These are phyloP conservation scores for Drosophila flavopinicola DNA, from an alignment of 2,888 invertebrate genomes.

Conservation along the genomic window DNA sequence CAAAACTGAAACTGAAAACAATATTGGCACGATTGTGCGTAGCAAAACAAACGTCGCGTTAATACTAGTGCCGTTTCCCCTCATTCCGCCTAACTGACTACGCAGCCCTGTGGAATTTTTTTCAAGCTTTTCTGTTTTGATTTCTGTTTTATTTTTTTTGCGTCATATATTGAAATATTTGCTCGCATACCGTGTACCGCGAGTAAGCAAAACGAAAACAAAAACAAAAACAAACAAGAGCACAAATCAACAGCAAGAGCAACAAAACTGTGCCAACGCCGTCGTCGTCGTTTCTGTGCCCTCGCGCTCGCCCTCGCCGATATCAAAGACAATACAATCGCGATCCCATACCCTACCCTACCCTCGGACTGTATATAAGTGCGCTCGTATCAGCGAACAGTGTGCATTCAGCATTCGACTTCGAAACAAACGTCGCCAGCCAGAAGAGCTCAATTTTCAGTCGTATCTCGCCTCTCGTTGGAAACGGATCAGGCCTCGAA, in stretches of 20 bases:
- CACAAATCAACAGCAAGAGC: slow-evolving; percentile 14
- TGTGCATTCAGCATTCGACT: slow-evolving; percentile 59
- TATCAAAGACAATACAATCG: slow-evolving; percentile 60
- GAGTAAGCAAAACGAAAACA: slow-evolving; percentile 23
- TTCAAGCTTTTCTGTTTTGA: slow-evolving; percentile 60
- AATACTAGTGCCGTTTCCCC: slow-evolving; percentile 17
- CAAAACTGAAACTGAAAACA: slow-evolving; percentile 3
- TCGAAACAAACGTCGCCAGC: slow-evolving; percentile 32
- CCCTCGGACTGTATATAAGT: slow-evolving; percentile 41
- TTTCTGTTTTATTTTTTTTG: too few species aligned
- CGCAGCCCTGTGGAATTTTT: slow-evolving; percentile 56
- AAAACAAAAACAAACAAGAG: slow-evolving; percentile 9
- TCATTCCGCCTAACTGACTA: slow-evolving; percentile 3
- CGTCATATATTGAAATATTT: slow-evolving; percentile 66
- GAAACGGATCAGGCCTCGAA: slow-evolving; percentile 40
- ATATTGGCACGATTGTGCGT: slow-evolving; percentile 38
- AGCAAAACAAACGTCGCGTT: slow-evolving; percentile 69
- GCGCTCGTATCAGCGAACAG: slow-evolving; percentile 41
- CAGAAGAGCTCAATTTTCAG: slow-evolving; percentile 50
- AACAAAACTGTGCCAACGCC: slow-evolving; percentile 54
- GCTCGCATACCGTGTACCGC: slow-evolving; percentile 16
- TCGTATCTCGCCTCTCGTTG: slow-evolving; percentile 54
- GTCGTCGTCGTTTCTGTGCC: slow-evolving; percentile 12
- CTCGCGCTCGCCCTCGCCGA: slow-evolving; percentile 17
- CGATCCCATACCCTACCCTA: slow-evolving; percentile 39